Percentiles rank a stretch among this genome's conserved stretches.
Evolutionary conservation across 2,888 invertebrate genomes (phyloP).

Genomic region (Drosophila mettleri): DNA sequence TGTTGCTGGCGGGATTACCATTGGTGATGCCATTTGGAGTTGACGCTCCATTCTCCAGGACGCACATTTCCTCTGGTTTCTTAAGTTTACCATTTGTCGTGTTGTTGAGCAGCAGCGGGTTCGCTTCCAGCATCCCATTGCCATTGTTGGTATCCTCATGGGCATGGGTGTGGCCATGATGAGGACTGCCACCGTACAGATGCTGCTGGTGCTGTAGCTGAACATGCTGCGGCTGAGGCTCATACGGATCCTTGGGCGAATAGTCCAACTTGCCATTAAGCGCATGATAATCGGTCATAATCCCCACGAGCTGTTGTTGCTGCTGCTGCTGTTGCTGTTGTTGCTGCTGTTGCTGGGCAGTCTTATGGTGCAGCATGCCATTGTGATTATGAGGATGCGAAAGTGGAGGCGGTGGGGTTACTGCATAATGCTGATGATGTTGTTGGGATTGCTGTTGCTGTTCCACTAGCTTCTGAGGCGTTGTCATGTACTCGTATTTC

Average conservation of each 20-base stretch:
- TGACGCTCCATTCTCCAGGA: constrained; percentile 49
- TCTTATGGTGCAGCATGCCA: constrained; percentile 70
- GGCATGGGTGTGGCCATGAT: constrained; percentile 53
- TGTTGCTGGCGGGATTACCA: constrained; percentile 11
- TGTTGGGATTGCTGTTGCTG: constrained; percentile 72
- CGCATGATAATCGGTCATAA: constrained; percentile 77
- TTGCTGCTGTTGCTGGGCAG: constrained; percentile 39
- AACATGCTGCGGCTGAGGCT: constrained; percentile 73
- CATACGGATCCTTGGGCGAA: constrained; percentile 81
- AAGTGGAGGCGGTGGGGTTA: constrained; percentile 74
- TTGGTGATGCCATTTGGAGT: constrained; percentile 47
- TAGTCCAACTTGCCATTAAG: constrained; percentile 83
- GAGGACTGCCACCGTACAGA: constrained; percentile 80
- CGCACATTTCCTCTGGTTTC: constrained; percentile 71
- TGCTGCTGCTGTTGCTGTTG: constrained; percentile 77
- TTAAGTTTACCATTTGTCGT: constrained; percentile 60
- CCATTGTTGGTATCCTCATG: constrained; percentile 51
- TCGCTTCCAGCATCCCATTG: constrained; percentile 54
- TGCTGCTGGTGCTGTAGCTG: constrained; percentile 75
- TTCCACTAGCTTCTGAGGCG: constrained; percentile 80
- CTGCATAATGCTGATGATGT: constrained; percentile 72
- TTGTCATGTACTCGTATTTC: constrained; percentile 84
- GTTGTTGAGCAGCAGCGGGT: constrained; percentile 47
- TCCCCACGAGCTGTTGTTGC: constrained; percentile 74
- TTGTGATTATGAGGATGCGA: constrained; percentile 57